Base-by-base conservation (phyloP, 2,113 vertebrate genomes). In the Chascanopsetta lugubris region DNA sequence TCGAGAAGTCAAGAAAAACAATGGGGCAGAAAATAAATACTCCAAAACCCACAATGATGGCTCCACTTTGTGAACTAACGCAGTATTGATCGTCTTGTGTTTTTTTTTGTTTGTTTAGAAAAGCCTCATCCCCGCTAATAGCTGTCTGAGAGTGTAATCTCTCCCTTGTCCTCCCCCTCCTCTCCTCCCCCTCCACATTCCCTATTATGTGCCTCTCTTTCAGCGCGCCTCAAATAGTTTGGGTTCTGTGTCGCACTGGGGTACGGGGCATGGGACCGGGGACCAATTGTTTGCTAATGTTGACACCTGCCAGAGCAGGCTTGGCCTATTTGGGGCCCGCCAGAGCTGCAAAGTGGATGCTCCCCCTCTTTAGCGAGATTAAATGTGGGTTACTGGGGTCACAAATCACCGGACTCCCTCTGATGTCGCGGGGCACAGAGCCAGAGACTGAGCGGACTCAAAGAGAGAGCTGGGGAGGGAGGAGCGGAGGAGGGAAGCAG, bases 361-460 rank as follows among this genome's bases (percentile, higher is more conserved):
- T 61, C 6, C 82, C 91, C 83, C 91, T 93, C 91, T 95, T 95
- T 94, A 93, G 93, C 90, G 73, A 88, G 92, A 91, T 92, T 91
- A 93, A 94, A 87, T 90, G 83, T 88, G 90, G 94, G 92, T 94
- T 94, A 90, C 90, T 73, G 79, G 86, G 94, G 94, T 95, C 94
- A 94, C 77, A 93, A 95, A 95, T 94, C 94, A 88, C 74, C 77
- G 81, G 88, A 90, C 92, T 91, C 93, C 92, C 93, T 90, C 89
- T 93, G 93, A 93, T 88, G 90, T 90, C 87, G 65, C 70, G 79
- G 89, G 91, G 90, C 90, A 93, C 90, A 91, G 92, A 92, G 93
- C 93, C 93, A 94, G 91, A 85, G 83, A 89, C 72, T 42, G 69
- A 89, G 88, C 79, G 82, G 89, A 86, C 84, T 82, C 70, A 89